Evolutionary conservation across 2,797 vertebrate genomes (phyloP), one percentile per base, ranked within the genome.

Genomic region (Typhlichthys subterraneus): DNA sequence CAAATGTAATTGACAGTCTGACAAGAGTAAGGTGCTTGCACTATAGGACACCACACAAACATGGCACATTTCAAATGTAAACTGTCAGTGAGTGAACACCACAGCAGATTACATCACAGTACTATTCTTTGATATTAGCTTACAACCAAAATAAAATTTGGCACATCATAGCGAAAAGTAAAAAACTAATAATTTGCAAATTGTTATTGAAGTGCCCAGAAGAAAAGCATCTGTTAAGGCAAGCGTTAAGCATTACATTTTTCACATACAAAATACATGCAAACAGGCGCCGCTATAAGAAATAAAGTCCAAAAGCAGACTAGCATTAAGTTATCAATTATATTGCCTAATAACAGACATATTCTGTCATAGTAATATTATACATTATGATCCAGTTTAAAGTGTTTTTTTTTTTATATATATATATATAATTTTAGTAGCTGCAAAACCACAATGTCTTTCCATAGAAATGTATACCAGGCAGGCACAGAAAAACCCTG

Each of bases 211-310:
- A 38, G 33, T 38, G 54, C 53, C 58, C 15, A 67, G 11, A 45
- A 63, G 55, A 70, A 52, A 52, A 51, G 53, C 56, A 63, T 63
- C 73, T 75, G 51, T 83, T 86, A 75, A 80, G 81, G 77, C 71
- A 13, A 76, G 74, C 56, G 58, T 79, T 69, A 75, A 80, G 70
- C 70, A 53, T 63, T 70, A 59, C 47, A 62, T 73, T 54, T 64
- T 66, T 53, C 48, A 80, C 81, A 88, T 90, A 81, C 85, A 82
- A 79, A 66, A 33, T 67, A 80, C 63, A 66, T 29, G 48, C 73
- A 76, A 69, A 61, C 79, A 84, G 88, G 80, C 83, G 63, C 31
- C 59, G 56, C 66, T 64, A 82, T 65, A 62, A 66, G 65, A 76
- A 72, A 76, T 33, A 38, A 33, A 80, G 68, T 61, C 69, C 66